Evolutionary conservation across 2,797 vertebrate species (phyloP), one percentile per base, ranked within the genome.

Genomic region (Sebastes minor): DNA sequence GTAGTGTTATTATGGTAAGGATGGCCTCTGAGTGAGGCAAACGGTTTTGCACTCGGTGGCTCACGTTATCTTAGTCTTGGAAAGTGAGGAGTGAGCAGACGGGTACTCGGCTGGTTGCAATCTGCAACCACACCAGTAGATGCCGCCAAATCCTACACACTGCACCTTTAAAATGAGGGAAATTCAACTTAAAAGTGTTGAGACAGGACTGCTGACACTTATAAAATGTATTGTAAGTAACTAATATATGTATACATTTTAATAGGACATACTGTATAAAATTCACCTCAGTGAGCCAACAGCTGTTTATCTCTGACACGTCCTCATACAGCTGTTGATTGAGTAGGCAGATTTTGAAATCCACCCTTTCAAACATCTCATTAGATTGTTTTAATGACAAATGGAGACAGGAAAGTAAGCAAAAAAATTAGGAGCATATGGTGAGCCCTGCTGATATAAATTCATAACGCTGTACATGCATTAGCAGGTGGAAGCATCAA

Each of bases 181-280:
- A n/a, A 71, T 81, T 61, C 46, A 8, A 78, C 38, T 46, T 65
- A 8, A 56, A 6, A 6, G 9, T 53, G 27, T 14, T 71, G 62
- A 66, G 4, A 78, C 2, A 8, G 13, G 9, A 74, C 57, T 78
- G 64, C 62, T 73, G 38, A 76, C 32, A 66, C 16, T 8, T 62
- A 66, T 23, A 62, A 20, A 12, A 76, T 75, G 59, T 74, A 84
- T 55, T 57, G 55, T 76, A 71, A 46, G 22, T 82, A 61, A 79
- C 28, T 78, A 71, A 69, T 74, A 52, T 65, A 68, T 80, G n/a
- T 80, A 46, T 55, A 65, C 67, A 53, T 63, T 16, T 55, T 55
- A 35, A 69, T 5, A 8, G 23, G 32, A 53, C 46, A 75, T 59
- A 56, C 25, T 64, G 67, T 80, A 25, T 56, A 72, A 38, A 56